phyloP scores from a whole-genome alignment of 2,888 invertebrate species.

The Phengaris alcon region DNA sequence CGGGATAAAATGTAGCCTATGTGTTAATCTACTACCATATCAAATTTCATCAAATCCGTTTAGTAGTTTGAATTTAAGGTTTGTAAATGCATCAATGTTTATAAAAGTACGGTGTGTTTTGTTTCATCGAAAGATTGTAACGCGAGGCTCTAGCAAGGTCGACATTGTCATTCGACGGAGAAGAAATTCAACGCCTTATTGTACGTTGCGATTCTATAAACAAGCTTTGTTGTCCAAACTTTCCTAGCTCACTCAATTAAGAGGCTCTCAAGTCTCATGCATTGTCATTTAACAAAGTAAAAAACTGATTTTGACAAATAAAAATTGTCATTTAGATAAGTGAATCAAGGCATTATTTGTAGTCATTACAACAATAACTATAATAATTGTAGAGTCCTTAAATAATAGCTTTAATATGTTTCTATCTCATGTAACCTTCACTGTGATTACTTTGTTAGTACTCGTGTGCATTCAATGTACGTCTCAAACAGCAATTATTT shows the following conservation, averaged over 20 bases:
- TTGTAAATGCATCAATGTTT: background rate
- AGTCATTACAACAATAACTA: background rate
- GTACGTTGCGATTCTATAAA: slow-evolving; percentile 37
- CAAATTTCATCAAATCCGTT: too few species aligned
- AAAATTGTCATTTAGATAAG: background rate
- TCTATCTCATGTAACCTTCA: slow-evolving; percentile 5
- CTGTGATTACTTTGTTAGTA: background rate
- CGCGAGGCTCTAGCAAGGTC: slow-evolving; percentile 25
- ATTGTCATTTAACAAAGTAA: background rate
- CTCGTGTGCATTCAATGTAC: slow-evolving; percentile 3
- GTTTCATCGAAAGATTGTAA: slow-evolving; percentile 14
- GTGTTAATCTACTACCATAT: too few species aligned
- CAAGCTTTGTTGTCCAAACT: background rate
- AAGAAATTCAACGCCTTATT: slow-evolving; percentile 22
- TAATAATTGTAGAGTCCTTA: background rate
- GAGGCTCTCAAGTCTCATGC: too few species aligned
- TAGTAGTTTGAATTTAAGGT: too few species aligned
- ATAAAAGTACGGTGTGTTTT: background rate
- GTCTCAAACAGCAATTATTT: slow-evolving; percentile 1
- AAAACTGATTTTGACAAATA: background rate
- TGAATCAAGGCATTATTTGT: background rate
- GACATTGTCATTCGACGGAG: slow-evolving; percentile 28
- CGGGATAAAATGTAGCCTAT: too few species aligned
- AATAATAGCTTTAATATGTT: slow-evolving; percentile 1
- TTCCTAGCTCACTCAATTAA: background rate